Percentiles rank a stretch among this genome's conserved stretches.
These are phyloP conservation scores for Sinopyrophorus schimmeli DNA, from an alignment of 2,888 invertebrate genomes.

Conservation along the genomic window DNA sequence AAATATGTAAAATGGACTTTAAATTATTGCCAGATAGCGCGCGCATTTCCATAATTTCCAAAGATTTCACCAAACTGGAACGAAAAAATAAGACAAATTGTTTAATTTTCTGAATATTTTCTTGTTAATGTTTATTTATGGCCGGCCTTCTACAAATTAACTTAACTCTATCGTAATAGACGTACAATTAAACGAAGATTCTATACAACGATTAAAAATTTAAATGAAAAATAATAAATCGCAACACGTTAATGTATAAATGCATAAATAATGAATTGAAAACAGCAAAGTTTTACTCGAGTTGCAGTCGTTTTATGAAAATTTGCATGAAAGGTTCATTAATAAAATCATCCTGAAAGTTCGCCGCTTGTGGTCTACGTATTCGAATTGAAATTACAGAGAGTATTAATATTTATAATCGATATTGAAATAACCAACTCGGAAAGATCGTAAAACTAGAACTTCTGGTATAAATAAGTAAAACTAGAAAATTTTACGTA, in stretches of 20 bases:
- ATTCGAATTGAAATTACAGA: slow-evolving; percentile 17
- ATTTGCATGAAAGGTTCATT: slow-evolving; percentile 21
- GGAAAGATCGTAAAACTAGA: too few relatives aligned
- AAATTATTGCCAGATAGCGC: slow-evolving; percentile 13
- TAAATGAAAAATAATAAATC: slow-evolving; percentile 11
- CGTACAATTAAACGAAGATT: background rate
- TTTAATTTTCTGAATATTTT: slow-evolving; percentile 16
- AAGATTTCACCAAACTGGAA: slow-evolving; percentile 10
- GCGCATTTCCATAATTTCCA: slow-evolving; percentile 16
- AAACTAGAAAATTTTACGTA: too few relatives aligned
- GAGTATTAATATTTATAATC: slow-evolving; percentile 21
- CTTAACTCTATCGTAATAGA: background rate
- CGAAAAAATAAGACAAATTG: slow-evolving; percentile 24
- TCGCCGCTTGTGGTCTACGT: slow-evolving; percentile 8
- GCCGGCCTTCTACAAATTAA: background rate
- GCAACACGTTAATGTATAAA: slow-evolving; percentile 14
- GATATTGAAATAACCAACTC: too few relatives aligned
- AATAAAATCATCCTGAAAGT: slow-evolving; percentile 18
- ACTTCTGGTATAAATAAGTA: too few relatives aligned
- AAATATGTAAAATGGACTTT: slow-evolving; percentile 14
- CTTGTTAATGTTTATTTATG: slow-evolving; percentile 6
- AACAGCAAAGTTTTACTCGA: slow-evolving; percentile 17
- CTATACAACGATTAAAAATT: background rate
- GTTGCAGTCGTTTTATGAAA: slow-evolving; percentile 12
- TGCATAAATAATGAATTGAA: slow-evolving; percentile 21